phyloP scores from a whole-genome alignment of 1,140 invertebrate genomes.

The Plectrocnemia conspersa region DNA sequence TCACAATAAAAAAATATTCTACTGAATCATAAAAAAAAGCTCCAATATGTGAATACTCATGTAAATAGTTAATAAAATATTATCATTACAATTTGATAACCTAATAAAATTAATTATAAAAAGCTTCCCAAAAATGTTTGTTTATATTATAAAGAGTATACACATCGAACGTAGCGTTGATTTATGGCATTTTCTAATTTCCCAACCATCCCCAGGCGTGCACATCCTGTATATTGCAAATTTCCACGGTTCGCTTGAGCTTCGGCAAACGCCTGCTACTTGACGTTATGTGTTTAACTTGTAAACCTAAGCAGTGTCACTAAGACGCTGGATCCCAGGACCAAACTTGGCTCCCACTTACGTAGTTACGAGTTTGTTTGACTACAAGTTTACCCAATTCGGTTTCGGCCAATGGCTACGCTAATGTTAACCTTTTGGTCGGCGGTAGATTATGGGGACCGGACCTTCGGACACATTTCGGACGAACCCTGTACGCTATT shows the following conservation, averaged over 20 bases:
- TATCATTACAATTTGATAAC: too few relatives aligned
- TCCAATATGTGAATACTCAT: too few relatives aligned
- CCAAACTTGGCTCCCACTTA: conserved; percentile 34
- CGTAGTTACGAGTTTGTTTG: conserved; percentile 35
- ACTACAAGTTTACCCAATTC: conserved; percentile 34
- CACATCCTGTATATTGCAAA: conserved; percentile 14
- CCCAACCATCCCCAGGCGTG: too few relatives aligned
- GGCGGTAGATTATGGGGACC: conserved; percentile 24
- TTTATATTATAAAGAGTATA: too few relatives aligned
- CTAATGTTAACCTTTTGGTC: conserved; percentile 35
- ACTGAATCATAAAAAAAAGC: too few relatives aligned
- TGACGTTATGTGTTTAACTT: conserved; percentile 28
- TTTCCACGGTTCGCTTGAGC: conserved; percentile 14
- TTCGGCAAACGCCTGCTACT: conserved; percentile 12
- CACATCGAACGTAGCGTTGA: too few relatives aligned
- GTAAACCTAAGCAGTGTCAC: conserved; percentile 20
- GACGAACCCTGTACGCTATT: conserved; percentile 8
- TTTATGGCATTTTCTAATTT: too few relatives aligned
- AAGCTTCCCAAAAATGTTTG: too few relatives aligned
- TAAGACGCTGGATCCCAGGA: conserved; percentile 30
- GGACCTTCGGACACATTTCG: neutral
- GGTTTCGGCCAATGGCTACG: conserved; percentile 33
- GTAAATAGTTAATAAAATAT: too few relatives aligned
- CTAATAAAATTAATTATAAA: too few relatives aligned
- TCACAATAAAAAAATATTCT: too few relatives aligned